These are phyloP conservation scores for Reticulitermes speratus DNA, from an alignment of 1,140 invertebrate species.

Conservation along the genomic window DNA sequence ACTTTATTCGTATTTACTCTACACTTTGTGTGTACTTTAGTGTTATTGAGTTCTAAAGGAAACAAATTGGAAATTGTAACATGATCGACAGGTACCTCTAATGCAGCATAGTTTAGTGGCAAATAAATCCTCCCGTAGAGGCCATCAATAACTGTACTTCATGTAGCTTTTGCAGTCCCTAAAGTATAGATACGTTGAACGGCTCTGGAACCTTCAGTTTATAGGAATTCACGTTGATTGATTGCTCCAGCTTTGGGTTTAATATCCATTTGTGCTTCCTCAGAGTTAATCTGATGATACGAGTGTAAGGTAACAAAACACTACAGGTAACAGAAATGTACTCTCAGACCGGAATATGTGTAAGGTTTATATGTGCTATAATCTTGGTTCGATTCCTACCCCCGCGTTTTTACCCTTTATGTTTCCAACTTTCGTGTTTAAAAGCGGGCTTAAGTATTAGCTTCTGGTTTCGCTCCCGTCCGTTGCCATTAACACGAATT, in stretches of 20 bases:
- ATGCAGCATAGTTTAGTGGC: neutral
- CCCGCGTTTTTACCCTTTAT: too few relatives aligned
- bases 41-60: neutral
- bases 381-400: too few relatives aligned
- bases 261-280: neutral
- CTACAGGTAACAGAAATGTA: neutral
- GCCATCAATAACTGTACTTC: conserved; percentile 1
- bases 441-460: too few relatives aligned
- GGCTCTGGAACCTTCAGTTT: neutral
- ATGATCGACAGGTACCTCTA: neutral
- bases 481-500: too few relatives aligned
- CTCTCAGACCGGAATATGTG: too few relatives aligned
- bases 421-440: too few relatives aligned
- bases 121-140: neutral
- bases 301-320: neutral
- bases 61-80: neutral
- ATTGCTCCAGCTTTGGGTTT: neutral
- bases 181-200: neutral
- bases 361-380: too few relatives aligned
- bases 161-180: neutral
- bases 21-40: too few relatives aligned
- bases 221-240: conserved; percentile 4
- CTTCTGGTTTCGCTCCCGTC: too few relatives aligned
- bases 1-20: too few relatives aligned
- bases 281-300: neutral